Evolutionary conservation across 2,797 vertebrate genomes (phyloP).

Genomic region (Anguilla megastoma): DNA sequence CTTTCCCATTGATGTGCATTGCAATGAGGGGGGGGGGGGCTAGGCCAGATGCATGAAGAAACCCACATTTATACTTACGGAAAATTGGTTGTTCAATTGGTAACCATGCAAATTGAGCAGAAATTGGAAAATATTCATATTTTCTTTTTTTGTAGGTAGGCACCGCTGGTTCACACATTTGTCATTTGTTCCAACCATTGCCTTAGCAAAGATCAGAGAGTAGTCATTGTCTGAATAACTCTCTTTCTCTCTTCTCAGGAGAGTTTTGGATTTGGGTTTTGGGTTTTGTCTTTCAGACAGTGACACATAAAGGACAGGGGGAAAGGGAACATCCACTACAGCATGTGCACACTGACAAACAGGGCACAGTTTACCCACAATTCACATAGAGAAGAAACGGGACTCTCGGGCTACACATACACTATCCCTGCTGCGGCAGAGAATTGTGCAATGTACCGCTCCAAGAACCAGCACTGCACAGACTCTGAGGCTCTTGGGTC

Average conservation of each 20-base stretch:
- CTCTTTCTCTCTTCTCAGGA: not conserved
- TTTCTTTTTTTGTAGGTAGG: not conserved
- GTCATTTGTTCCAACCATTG: constrained; percentile 34
- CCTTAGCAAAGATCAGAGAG: not conserved
- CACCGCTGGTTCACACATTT: constrained; percentile 1
- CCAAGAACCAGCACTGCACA: not conserved
- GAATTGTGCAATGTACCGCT: not conserved
- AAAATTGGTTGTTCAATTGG: constrained; percentile 12
- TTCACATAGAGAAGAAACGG: not conserved
- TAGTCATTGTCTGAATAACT: not conserved
- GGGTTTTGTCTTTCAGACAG: not conserved
- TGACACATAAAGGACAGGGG: not conserved
- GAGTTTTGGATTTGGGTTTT: not conserved
- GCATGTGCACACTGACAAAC: not conserved
- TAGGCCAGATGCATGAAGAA: constrained; percentile 9
- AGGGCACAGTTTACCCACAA: not conserved
- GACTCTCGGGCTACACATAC: not conserved
- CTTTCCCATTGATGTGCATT: constrained; percentile 43
- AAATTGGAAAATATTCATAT: constrained; percentile 48
- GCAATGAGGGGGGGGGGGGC: constrained; percentile 10
- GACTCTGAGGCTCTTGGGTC: not conserved
- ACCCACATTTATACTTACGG: constrained; percentile 29
- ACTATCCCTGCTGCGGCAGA: not conserved
- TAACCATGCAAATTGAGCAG: constrained; percentile 39
- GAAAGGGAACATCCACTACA: not conserved